Conservation (phyloP, 2,888 invertebrate species). For the Malacosoma neustria region DNA sequence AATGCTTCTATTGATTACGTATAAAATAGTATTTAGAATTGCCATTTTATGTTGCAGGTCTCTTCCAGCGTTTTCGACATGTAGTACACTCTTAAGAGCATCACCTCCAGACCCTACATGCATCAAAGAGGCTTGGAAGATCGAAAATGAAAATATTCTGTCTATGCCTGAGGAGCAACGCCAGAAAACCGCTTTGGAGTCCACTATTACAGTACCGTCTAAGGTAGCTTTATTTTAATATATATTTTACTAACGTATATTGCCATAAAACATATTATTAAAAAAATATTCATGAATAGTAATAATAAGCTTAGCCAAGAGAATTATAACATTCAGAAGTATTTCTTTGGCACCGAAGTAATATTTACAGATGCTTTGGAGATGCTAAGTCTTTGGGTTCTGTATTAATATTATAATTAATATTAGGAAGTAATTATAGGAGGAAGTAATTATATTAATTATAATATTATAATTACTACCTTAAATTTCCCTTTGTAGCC, state of each 20-base stretch:
- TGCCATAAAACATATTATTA: neutral
- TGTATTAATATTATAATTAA: too few relatives aligned
- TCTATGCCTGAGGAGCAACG: conserved; percentile 62
- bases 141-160: conserved; percentile 64
- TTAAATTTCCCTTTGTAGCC: too few relatives aligned
- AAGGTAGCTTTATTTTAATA: conserved; percentile 51
- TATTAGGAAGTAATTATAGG: too few relatives aligned
- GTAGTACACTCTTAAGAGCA: conserved; percentile 16
- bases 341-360: too few relatives aligned
- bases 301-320: too few relatives aligned
- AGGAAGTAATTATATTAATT: too few relatives aligned
- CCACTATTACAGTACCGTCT: conserved; percentile 72
- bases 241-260: too few relatives aligned
- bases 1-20: neutral
- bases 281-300: neutral
- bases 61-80: conserved; percentile 42
- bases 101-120: conserved; percentile 27
- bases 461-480: too few relatives aligned
- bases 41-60: conserved; percentile 30
- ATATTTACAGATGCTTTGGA: too few relatives aligned
- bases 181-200: conserved; percentile 54
- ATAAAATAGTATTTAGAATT: neutral
- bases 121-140: conserved; percentile 59
- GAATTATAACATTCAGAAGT: too few relatives aligned
- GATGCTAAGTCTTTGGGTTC: too few relatives aligned